phyloP scores from a whole-genome alignment of 2,888 invertebrate species.

The Standfussiana lucernea region DNA sequence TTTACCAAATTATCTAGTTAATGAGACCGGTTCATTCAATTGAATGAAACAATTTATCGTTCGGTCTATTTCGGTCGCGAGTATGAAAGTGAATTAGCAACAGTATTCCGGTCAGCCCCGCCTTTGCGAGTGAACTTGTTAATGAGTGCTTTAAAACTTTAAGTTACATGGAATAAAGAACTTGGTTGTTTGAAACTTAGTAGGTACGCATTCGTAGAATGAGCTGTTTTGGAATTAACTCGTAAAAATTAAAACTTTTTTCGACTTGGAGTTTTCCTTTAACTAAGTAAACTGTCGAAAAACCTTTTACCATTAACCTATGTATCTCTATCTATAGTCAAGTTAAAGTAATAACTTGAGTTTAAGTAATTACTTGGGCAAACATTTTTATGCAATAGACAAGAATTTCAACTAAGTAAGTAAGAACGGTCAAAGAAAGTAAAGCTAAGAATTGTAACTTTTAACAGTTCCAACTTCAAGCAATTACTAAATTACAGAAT shows the following conservation, averaged over 20 bases:
- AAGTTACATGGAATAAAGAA: constrained; percentile 24
- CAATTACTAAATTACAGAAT: not conserved
- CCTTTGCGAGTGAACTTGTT: constrained; percentile 48
- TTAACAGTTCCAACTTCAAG: not conserved
- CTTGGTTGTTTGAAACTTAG: constrained; percentile 20
- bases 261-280: not conserved
- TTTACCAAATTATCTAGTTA: constrained; percentile 59
- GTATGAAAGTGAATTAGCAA: constrained; percentile 79
- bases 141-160: constrained; percentile 46
- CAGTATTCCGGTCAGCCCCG: constrained; percentile 68
- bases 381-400: not conserved
- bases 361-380: not conserved
- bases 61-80: constrained; percentile 62
- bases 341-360: not conserved
- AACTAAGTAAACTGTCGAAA: not conserved
- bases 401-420: not conserved
- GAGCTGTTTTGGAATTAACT: not conserved
- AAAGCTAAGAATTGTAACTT: not conserved
- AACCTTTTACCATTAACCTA: not conserved
- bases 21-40: constrained; percentile 62
- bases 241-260: constrained; percentile 18
- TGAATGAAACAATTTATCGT: constrained; percentile 57
- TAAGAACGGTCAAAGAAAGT: not conserved
- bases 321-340: not conserved
- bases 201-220: not conserved